A percentile compares a stretch with the other conserved stretches of the same genome.
phyloP scores from a whole-genome alignment of 2,888 invertebrate species.

The Drosophila sordidapex region DNA sequence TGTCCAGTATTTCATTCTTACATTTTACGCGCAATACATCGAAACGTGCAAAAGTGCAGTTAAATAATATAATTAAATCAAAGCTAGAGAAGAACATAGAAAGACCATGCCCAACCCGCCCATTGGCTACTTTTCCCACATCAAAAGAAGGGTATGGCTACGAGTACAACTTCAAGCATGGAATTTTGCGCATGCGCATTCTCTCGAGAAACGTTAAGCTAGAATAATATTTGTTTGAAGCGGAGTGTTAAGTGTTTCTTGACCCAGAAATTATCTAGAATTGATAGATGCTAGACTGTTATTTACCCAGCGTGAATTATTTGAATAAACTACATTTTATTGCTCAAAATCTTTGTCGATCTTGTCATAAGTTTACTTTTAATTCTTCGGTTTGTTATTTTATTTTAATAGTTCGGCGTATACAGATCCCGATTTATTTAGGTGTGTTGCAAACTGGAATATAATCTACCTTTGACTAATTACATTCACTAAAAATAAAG shows the following conservation, averaged over 20 bases:
- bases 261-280: slow-evolving; percentile 27
- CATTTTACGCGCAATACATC: background rate
- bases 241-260: slow-evolving; percentile 36
- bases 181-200: slow-evolving; percentile 11
- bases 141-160: slow-evolving; percentile 75
- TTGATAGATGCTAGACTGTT: background rate
- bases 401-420: background rate
- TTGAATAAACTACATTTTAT: background rate
- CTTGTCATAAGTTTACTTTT: background rate
- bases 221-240: slow-evolving; percentile 11
- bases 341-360: background rate
- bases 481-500: background rate
- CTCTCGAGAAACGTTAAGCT: background rate
- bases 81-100: background rate
- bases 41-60: slow-evolving; percentile 13
- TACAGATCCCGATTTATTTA: background rate
- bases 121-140: slow-evolving; percentile 75
- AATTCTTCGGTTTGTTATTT: background rate
- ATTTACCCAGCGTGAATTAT: slow-evolving; percentile 1
- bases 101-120: slow-evolving; percentile 78
- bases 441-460: background rate
- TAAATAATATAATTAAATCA: background rate
- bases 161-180: background rate
- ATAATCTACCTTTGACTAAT: background rate
- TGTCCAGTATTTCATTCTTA: background rate